Evolutionary conservation across 2,797 vertebrate species (phyloP).

Genomic region (Malurus leucopterus): DNA sequence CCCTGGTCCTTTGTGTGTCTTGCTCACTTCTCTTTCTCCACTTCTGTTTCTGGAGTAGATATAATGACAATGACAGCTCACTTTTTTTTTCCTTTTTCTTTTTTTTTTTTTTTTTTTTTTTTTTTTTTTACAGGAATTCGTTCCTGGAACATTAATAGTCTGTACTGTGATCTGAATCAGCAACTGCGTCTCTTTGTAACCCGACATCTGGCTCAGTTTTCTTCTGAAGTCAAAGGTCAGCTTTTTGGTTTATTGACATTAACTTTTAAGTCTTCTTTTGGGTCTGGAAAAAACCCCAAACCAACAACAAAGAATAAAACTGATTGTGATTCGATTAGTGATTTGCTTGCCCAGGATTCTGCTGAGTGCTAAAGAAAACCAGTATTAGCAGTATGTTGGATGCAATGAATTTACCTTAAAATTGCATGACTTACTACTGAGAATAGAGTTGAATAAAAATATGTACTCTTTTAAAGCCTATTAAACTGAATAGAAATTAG

Average conservation of each 20-base stretch:
- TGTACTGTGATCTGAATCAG: constrained; percentile 83
- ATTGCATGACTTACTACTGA: neutral
- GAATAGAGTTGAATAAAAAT: neutral
- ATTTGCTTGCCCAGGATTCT: neutral
- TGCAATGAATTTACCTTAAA: neutral
- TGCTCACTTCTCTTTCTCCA: neutral
- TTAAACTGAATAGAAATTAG: neutral
- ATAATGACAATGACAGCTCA: neutral
- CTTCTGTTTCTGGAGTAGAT: neutral
- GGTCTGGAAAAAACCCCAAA: neutral
- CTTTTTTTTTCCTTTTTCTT: neutral
- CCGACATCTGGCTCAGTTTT: constrained; percentile 91
- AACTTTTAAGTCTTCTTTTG: neutral
- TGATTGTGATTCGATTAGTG: neutral
- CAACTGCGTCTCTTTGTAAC: constrained; percentile 89
- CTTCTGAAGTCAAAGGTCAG: constrained; percentile 93
- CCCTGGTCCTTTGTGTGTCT: neutral
- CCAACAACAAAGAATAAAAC: neutral
- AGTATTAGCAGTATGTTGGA: neutral
- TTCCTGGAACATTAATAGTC: constrained; percentile 84
- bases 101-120: neutral
- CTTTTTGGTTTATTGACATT: neutral
- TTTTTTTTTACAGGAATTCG: constrained; percentile 77
- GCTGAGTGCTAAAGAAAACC: neutral
- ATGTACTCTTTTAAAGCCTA: neutral